Evolutionary conservation across 2,888 invertebrate species (phyloP).

Genomic region (Serrognathus titanus): DNA sequence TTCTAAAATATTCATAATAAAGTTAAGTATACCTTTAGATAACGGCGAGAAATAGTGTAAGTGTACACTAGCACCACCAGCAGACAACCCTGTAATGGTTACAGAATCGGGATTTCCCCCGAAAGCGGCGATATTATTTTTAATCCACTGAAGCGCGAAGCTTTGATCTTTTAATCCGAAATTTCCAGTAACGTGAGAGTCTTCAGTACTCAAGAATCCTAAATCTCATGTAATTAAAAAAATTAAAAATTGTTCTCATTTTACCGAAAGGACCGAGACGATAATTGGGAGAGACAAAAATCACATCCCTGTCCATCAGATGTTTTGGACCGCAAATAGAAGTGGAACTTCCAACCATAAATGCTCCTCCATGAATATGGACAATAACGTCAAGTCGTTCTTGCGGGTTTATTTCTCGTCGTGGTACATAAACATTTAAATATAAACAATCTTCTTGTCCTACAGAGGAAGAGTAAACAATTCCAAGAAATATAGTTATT

Average conservation of each 20-base stretch:
- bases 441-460: conserved; percentile 63
- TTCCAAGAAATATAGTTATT: no score
- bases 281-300: conserved; percentile 64
- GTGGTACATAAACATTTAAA: conserved; percentile 58
- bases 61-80: conserved; percentile 44
- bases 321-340: conserved; percentile 54
- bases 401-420: conserved; percentile 9
- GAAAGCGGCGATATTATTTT: conserved; percentile 41
- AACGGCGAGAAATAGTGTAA: conserved; percentile 42
- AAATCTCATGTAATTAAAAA: background rate
- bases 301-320: conserved; percentile 60
- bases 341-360: conserved; percentile 57
- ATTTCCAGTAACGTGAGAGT: conserved; percentile 35
- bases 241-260: background rate
- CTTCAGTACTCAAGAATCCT: conserved; percentile 43
- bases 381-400: conserved; percentile 55
- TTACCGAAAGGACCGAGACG: conserved; percentile 63
- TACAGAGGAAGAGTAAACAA: conserved; percentile 7
- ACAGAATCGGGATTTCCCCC: conserved; percentile 45
- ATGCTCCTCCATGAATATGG: conserved; percentile 61
- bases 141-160: conserved; percentile 41
- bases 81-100: conserved; percentile 43
- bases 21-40: conserved; percentile 35
- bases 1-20: background rate
- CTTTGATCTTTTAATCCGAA: conserved; percentile 45